Percentiles rank a stretch among this genome's conserved stretches.
phyloP scores from a whole-genome alignment of 2,888 invertebrate species.

The Tiliacea citrago region DNA sequence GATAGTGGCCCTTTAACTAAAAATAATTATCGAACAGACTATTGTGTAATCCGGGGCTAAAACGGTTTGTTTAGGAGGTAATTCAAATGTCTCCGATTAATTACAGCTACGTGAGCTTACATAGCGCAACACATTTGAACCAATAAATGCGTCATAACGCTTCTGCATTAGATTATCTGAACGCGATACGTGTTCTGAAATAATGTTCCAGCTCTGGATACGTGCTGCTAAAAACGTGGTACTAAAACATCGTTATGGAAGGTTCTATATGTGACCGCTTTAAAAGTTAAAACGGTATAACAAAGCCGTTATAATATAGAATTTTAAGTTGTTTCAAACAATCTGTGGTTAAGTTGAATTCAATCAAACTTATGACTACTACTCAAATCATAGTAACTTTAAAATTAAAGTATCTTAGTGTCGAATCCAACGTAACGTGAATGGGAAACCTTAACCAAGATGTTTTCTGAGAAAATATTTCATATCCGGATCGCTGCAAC shows the following conservation, averaged over 20 bases:
- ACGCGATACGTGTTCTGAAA: constrained; percentile 87
- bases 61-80: constrained; percentile 23
- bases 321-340: constrained; percentile 1
- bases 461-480: constrained; percentile 19
- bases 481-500: neutral
- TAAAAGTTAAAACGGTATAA: constrained; percentile 12
- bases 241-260: constrained; percentile 76
- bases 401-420: constrained; percentile 16
- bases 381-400: neutral
- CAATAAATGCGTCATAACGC: constrained; percentile 88
- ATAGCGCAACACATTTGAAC: constrained; percentile 78
- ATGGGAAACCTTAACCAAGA: neutral
- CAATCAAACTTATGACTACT: constrained; percentile 8
- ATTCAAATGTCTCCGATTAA: constrained; percentile 58
- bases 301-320: neutral
- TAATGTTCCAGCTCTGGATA: constrained; percentile 81
- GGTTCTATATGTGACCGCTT: constrained; percentile 13
- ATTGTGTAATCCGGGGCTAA: constrained; percentile 11
- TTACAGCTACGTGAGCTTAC: constrained; percentile 75
- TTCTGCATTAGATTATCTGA: constrained; percentile 87
- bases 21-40: constrained; percentile 16
- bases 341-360: neutral
- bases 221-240: constrained; percentile 75
- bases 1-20: constrained; percentile 43
- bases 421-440: neutral